These are phyloP conservation scores for Potamarius usumacintae DNA, from an alignment of 2,113 vertebrate genomes.

Conservation along the genomic window DNA sequence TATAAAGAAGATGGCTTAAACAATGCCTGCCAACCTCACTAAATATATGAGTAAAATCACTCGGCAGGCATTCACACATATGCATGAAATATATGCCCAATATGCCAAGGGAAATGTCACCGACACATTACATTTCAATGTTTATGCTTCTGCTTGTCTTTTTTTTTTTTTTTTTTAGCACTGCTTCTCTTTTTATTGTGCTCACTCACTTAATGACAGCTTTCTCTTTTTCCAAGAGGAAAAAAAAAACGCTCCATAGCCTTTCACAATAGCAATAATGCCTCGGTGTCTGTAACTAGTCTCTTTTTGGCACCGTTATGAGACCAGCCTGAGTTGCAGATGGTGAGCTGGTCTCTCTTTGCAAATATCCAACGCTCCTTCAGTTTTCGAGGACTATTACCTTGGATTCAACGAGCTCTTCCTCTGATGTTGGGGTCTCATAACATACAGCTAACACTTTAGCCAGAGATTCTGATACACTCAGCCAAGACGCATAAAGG, in stretches of 20 bases:
- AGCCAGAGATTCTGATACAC: background rate
- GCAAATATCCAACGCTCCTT: background rate
- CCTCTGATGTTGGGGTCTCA: background rate
- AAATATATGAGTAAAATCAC: conserved; percentile 36
- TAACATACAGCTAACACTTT: background rate
- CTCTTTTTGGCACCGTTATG: conserved; percentile 10
- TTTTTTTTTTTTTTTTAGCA: conserved; percentile 6
- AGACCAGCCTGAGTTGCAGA: conserved; percentile 11
- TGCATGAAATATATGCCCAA: conserved; percentile 33
- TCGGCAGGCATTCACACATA: conserved; percentile 24
- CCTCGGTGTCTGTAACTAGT: conserved; percentile 1
- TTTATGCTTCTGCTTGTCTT: conserved; percentile 36
- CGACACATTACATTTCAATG: conserved; percentile 37
- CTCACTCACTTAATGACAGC: conserved; percentile 38
- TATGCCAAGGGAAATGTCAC: conserved; percentile 41
- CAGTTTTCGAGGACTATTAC: background rate
- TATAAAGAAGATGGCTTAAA: conserved; percentile 36
- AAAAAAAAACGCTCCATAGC: background rate
- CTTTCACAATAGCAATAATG: conserved; percentile 21
- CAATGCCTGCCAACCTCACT: conserved; percentile 40
- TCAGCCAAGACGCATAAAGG: background rate
- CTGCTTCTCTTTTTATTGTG: conserved; percentile 36
- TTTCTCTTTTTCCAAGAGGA: background rate
- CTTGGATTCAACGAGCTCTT: background rate
- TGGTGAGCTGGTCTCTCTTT: background rate